Conservation (phyloP, 2,113 vertebrate species). For the Baryphthengus martii region DNA sequence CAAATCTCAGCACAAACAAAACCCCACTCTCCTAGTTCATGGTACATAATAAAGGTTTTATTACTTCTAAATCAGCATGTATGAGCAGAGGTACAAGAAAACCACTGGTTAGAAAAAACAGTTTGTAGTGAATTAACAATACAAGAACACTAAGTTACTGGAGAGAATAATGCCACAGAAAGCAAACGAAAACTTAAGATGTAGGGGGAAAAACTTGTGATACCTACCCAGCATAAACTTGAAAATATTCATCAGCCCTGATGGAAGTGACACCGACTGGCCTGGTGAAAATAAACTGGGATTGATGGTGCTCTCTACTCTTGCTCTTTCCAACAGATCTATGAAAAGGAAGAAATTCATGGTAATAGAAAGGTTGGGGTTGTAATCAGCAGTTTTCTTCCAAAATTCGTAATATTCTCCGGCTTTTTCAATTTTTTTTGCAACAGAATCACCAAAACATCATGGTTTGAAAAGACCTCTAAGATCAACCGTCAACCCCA, state of each 20-base stretch:
- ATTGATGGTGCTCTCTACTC: not conserved
- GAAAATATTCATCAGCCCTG: not conserved
- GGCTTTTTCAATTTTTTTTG: not conserved
- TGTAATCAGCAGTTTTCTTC: not conserved
- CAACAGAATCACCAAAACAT: too few relatives aligned
- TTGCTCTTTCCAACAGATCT: not conserved
- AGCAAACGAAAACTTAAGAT: not conserved
- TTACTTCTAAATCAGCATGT: not conserved
- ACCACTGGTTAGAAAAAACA: not conserved
- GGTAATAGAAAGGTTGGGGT: fast-evolving
- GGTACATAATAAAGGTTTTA: not conserved
- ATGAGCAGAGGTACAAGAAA: not conserved
- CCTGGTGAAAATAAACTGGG: not conserved
- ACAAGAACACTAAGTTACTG: not conserved
- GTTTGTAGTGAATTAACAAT: not conserved
- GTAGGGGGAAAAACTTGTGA: not conserved
- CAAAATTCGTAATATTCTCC: not conserved
- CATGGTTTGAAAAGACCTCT: too few relatives aligned
- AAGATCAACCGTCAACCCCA: too few relatives aligned
- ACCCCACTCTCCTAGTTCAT: not conserved
- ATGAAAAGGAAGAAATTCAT: not conserved
- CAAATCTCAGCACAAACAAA: not conserved
- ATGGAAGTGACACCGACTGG: fast-evolving
- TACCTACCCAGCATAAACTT: not conserved
- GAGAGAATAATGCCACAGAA: not conserved